Percentiles rank a stretch among this genome's conserved stretches.
These are phyloP conservation scores for Notodonta ziczac DNA, from an alignment of 2,888 invertebrate species.

Conservation along the genomic window DNA sequence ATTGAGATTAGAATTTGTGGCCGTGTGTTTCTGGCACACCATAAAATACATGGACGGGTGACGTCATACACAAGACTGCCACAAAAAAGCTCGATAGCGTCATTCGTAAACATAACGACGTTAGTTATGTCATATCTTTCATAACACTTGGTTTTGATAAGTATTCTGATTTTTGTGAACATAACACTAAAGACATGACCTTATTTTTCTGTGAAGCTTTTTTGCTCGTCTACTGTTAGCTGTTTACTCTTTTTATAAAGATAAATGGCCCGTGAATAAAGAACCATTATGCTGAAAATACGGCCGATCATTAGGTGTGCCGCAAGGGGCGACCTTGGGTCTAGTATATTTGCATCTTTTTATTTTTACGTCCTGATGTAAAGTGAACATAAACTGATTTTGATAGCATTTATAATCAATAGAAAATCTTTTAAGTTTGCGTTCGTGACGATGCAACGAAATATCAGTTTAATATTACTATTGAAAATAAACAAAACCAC, in stretches of 20 bases:
- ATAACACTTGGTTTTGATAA: conserved; percentile 6
- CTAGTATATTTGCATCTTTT: conserved; percentile 24
- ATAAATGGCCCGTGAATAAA: conserved; percentile 48
- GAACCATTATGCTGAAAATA: conserved; percentile 34
- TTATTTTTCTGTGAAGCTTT: conserved; percentile 41
- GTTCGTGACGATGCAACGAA: conserved; percentile 49
- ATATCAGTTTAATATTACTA: conserved; percentile 22
- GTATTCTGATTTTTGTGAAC: conserved; percentile 35
- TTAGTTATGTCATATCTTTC: conserved; percentile 27
- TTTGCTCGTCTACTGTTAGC: conserved; percentile 27
- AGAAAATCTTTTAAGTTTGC: conserved; percentile 9
- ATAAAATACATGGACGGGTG: background rate
- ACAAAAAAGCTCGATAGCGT: background rate
- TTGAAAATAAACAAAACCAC: conserved; percentile 25
- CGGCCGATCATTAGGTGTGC: conserved; percentile 35
- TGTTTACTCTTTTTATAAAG: conserved; percentile 43
- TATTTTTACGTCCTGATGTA: background rate
- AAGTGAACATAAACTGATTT: background rate
- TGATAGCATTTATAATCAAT: background rate
- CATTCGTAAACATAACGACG: conserved; percentile 15
- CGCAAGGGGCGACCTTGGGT: conserved; percentile 41
- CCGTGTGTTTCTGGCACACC: conserved; percentile 18
- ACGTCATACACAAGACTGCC: background rate
- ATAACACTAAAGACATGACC: conserved; percentile 30
- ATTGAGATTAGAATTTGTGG: conserved; percentile 41